Evolutionary conservation across 2,888 invertebrate genomes (phyloP), one percentile per base, ranked within the genome.

Genomic region (Tetragonisca angustula): DNA sequence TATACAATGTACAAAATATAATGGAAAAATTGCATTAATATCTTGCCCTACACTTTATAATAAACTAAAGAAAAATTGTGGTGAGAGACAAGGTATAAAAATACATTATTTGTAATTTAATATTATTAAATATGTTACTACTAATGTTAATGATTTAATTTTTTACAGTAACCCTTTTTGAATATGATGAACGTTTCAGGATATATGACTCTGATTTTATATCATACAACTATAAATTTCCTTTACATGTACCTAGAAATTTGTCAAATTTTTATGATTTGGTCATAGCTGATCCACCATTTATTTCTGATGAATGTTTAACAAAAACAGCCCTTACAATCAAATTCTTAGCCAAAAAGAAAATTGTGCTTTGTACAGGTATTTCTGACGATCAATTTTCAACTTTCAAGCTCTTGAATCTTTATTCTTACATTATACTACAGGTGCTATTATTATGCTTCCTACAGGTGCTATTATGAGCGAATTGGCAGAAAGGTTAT

Each of bases 281-380:
- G 43, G 97, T 99, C 1, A 95, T 99, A 76, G 98, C 97, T 0
- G 99, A 99, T 95, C 99, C 99, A 1, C 99, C 99, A 0, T 99
- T 99, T 94, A 95, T 99, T 4, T 97, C 98, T 0, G 97, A 98
- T 89, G 99, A 99, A 93, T 99, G 99, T 94, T 95, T 99, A 70
- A 96, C 96, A 1, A 98, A 99, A 95, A 97, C 97, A 0, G 96
- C 98, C 0, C 95, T 96, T 80, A 98, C 98, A 0, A 96, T 99
- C 2, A 96, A 96, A 88, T 96, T 96, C 89, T 94, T 99, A 75
- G 94, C 96, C 0, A 97, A 97, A 93, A 95, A 96, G 17, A 97
- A 97, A 93, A 96, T 99, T 50, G 96, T 99, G 2, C 95, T 99
- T 13, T 99, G 99, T 92, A 99, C 99, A 70, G 99, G 98, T 96